Evolutionary conservation across 1,140 invertebrate species (phyloP).

Genomic region (Thereuonema tuberculata): DNA sequence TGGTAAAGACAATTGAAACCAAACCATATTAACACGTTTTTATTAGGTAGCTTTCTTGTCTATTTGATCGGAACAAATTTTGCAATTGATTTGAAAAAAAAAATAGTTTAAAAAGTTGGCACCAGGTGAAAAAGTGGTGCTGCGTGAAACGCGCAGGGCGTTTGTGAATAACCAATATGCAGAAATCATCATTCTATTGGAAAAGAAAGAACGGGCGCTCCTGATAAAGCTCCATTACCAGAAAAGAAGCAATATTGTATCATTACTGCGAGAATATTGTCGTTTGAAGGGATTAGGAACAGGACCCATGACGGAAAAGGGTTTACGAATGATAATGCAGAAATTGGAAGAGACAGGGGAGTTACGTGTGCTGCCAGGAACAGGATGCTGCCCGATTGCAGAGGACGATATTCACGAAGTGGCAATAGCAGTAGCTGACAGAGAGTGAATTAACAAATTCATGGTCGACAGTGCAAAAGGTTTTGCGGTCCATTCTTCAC

Average conservation of each 20-base stretch:
- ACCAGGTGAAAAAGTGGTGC: background rate
- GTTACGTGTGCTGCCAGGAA: background rate
- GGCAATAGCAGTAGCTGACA: background rate
- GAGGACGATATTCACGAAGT: background rate
- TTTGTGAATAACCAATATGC: background rate
- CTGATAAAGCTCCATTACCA: background rate
- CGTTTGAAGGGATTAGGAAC: background rate
- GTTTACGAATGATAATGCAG: background rate
- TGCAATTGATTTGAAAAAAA: too few relatives aligned
- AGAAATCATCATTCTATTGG: background rate
- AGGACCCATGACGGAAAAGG: background rate
- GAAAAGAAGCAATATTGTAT: background rate
- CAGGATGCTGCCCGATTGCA: background rate
- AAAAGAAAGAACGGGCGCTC: background rate
- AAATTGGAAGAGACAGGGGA: background rate
- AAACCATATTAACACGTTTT: too few relatives aligned
- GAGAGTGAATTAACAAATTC: background rate
- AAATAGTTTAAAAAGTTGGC: too few relatives aligned
- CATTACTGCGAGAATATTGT: background rate
- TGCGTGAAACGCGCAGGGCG: background rate
- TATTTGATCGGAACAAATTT: too few relatives aligned
- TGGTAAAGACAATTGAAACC: too few relatives aligned
- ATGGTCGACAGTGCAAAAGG: background rate
- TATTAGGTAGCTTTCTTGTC: too few relatives aligned
- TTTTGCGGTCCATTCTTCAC: background rate